Evolutionary conservation across 2,888 invertebrate species (phyloP).

Genomic region (Catocala nupta): DNA sequence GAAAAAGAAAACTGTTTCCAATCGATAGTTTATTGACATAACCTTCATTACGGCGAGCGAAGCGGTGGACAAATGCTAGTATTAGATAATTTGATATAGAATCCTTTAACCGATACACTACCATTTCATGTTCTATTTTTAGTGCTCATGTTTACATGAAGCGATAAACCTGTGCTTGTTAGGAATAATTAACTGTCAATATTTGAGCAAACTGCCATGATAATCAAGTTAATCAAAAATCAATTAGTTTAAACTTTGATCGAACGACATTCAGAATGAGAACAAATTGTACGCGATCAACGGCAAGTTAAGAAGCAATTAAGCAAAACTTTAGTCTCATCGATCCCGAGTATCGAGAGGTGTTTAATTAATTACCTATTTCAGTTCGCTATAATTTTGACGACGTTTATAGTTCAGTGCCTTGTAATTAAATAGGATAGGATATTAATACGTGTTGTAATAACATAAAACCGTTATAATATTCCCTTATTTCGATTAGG

Average conservation of each 20-base stretch:
- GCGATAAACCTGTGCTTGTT: neutral
- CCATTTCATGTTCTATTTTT: too few species aligned
- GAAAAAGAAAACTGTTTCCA: too few species aligned
- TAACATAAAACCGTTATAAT: too few species aligned
- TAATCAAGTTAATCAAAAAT: constrained; percentile 42
- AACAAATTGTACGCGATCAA: constrained; percentile 59
- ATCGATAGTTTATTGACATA: too few species aligned
- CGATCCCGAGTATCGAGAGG: constrained; percentile 52
- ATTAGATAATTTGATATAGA: too few species aligned
- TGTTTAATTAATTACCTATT: constrained; percentile 60
- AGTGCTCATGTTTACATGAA: too few species aligned
- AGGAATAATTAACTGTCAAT: neutral
- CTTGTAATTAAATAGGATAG: constrained; percentile 12
- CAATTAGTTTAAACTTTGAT: constrained; percentile 45
- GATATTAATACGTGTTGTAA: neutral
- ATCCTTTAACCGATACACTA: too few species aligned
- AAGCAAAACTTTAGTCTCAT: constrained; percentile 56
- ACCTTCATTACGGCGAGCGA: too few species aligned
- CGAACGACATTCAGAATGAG: constrained; percentile 53
- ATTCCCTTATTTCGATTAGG: too few species aligned
- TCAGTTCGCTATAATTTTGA: constrained; percentile 38
- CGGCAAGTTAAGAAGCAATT: constrained; percentile 59
- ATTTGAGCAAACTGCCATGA: constrained; percentile 2
- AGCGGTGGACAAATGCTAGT: too few species aligned
- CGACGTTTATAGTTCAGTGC: constrained; percentile 31